A percentile compares a stretch with the other conserved stretches of the same genome.
These are phyloP conservation scores for Labrus mixtus DNA, from an alignment of 2,113 vertebrate genomes.

Conservation along the genomic window DNA sequence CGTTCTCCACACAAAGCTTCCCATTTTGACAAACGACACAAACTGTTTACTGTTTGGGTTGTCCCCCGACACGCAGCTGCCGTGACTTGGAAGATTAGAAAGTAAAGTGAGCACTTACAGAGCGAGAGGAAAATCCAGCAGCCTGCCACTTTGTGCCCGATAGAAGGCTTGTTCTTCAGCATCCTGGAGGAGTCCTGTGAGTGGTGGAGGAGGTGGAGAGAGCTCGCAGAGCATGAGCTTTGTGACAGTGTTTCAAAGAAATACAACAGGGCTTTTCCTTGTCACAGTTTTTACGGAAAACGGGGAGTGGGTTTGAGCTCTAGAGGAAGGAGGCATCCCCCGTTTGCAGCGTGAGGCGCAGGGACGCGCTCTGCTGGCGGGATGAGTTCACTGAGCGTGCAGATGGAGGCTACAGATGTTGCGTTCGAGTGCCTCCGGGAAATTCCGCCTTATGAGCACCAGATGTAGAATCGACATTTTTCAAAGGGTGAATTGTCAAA, in stretches of 20 bases:
- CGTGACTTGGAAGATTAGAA: slow-evolving; percentile 38
- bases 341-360: slow-evolving; percentile 58
- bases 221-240: slow-evolving; percentile 56
- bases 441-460: not conserved
- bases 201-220: slow-evolving; percentile 13
- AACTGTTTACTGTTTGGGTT: slow-evolving; percentile 24
- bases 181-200: slow-evolving; percentile 67
- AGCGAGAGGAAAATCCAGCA: slow-evolving; percentile 70
- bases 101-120: slow-evolving; percentile 78
- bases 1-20: not conserved
- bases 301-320: slow-evolving; percentile 60
- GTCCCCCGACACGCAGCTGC: slow-evolving; percentile 29
- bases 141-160: slow-evolving; percentile 65
- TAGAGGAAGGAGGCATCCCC: slow-evolving; percentile 35
- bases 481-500: not conserved
- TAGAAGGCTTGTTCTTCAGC: slow-evolving; percentile 49
- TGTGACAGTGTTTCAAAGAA: slow-evolving; percentile 54
- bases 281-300: slow-evolving; percentile 57
- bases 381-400: slow-evolving; percentile 34
- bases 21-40: not conserved
- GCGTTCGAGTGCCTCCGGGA: slow-evolving; percentile 25
- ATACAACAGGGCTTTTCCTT: slow-evolving; percentile 55
- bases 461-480: not conserved
- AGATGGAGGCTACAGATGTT: slow-evolving; percentile 15
- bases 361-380: slow-evolving; percentile 78